These are phyloP conservation scores for Mormyrus proboscirostris DNA, from an alignment of 2,797 vertebrate genomes.

Conservation along the genomic window DNA sequence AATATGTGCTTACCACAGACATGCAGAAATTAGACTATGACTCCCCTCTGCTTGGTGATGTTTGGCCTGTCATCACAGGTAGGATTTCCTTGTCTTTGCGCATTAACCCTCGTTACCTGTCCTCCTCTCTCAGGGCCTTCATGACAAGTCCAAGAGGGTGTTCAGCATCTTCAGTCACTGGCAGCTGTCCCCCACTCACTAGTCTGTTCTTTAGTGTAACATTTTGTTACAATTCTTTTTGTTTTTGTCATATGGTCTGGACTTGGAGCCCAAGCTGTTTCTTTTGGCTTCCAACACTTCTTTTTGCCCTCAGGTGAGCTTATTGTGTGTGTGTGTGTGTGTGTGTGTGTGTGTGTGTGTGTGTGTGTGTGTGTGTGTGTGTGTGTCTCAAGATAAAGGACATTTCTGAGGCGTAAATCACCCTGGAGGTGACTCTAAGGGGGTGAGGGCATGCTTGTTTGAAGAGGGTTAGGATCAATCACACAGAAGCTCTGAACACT, in stretches of 20 bases:
- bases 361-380: slow-evolving; percentile 20
- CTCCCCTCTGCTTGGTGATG: background rate
- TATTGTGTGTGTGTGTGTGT: slow-evolving; percentile 20
- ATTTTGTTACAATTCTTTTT: background rate
- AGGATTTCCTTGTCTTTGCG: background rate
- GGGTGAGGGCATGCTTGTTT: background rate
- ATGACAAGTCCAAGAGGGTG: slow-evolving; percentile 83
- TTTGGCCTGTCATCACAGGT: background rate
- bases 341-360: background rate
- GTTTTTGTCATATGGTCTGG: background rate
- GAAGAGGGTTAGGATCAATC: background rate
- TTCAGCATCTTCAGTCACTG: slow-evolving; percentile 91
- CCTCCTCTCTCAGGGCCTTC: slow-evolving; percentile 66
- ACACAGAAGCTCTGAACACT: background rate
- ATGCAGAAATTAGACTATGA: background rate
- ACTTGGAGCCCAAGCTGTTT: background rate
- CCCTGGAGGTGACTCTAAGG: background rate
- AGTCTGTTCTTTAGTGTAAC: slow-evolving; percentile 7
- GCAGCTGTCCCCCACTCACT: slow-evolving; percentile 70
- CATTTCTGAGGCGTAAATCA: background rate
- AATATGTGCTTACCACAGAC: background rate
- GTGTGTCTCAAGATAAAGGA: background rate
- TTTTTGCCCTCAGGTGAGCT: background rate
- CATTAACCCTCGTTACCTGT: background rate
- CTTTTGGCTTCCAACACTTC: background rate